These are phyloP conservation scores for Paguma larvata DNA, from an alignment of 2,797 vertebrate genomes.

Conservation along the genomic window DNA sequence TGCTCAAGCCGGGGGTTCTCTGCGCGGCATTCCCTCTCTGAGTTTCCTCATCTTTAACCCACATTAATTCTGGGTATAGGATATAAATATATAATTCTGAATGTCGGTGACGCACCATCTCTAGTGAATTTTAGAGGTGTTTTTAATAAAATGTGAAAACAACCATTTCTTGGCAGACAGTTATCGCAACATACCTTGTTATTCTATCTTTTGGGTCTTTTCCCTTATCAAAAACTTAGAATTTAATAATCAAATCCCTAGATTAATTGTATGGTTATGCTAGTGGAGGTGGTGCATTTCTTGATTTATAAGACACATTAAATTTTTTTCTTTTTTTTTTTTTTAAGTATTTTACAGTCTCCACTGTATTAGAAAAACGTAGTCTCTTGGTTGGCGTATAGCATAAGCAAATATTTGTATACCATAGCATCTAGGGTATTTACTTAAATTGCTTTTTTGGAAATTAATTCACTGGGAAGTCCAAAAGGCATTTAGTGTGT, in stretches of 20 bases:
- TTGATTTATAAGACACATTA: slow-evolving; percentile 66
- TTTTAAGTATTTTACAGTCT: slow-evolving; percentile 84
- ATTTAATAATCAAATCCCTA: slow-evolving; percentile 53
- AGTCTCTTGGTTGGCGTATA: slow-evolving; percentile 83
- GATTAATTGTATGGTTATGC: slow-evolving; percentile 31
- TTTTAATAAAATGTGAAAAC: slow-evolving; percentile 53
- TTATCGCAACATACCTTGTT: not conserved
- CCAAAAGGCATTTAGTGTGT: slow-evolving; percentile 83
- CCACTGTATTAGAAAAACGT: slow-evolving; percentile 87
- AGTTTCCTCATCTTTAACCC: not conserved
- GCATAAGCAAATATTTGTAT: slow-evolving; percentile 87
- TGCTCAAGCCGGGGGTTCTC: not conserved
- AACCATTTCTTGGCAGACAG: slow-evolving; percentile 38
- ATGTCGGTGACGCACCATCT: not conserved
- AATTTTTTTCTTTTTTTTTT: slow-evolving; percentile 86
- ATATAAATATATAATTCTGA: slow-evolving; percentile 32
- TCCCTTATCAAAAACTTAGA: slow-evolving; percentile 52
- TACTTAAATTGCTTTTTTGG: slow-evolving; percentile 90
- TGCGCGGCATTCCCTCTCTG: not conserved
- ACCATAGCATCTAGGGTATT: slow-evolving; percentile 88
- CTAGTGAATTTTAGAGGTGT: slow-evolving; percentile 31
- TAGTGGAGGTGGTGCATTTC: not conserved
- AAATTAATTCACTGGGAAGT: slow-evolving; percentile 89
- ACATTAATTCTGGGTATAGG: not conserved
- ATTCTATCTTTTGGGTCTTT: not conserved